These are phyloP conservation scores for Melanotaenia trifasciata DNA, from an alignment of 2,797 vertebrate species.

Conservation along the genomic window DNA sequence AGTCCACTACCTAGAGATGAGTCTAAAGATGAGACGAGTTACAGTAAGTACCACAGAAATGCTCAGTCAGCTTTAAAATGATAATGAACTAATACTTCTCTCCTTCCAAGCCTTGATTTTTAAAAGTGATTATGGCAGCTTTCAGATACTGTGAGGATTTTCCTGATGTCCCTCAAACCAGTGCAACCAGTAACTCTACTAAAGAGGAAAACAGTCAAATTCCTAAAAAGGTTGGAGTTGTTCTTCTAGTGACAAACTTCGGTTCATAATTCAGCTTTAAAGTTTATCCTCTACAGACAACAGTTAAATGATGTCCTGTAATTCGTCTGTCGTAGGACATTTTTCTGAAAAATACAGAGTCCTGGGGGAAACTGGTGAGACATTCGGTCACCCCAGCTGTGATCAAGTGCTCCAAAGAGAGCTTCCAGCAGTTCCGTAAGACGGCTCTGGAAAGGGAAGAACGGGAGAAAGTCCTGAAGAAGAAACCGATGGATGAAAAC, in stretches of 20 bases:
- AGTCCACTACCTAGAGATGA: too few species aligned
- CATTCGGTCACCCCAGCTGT: slow-evolving; percentile 69
- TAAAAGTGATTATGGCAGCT: slow-evolving; percentile 49
- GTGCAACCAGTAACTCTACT: slow-evolving; percentile 40
- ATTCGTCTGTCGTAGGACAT: slow-evolving; percentile 80
- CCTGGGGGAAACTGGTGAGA: slow-evolving; percentile 89
- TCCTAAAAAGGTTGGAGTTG: slow-evolving; percentile 73
- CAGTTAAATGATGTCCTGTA: neutral
- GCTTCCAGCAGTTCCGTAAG: slow-evolving; percentile 90
- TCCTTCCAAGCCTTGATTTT: neutral
- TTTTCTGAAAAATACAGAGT: slow-evolving; percentile 85
- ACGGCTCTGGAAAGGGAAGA: slow-evolving; percentile 88
- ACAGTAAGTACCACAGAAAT: too few species aligned
- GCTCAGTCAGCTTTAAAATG: too few species aligned
- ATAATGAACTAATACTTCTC: too few species aligned
- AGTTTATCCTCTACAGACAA: neutral
- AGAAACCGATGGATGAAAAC: slow-evolving; percentile 66
- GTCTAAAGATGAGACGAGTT: too few species aligned
- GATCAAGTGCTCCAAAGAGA: slow-evolving; percentile 88
- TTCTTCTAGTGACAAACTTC: neutral
- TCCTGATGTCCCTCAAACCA: slow-evolving; percentile 29
- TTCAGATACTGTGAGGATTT: slow-evolving; percentile 51
- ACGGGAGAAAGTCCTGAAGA: slow-evolving; percentile 79
- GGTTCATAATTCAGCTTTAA: neutral
- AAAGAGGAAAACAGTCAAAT: slow-evolving; percentile 61